phyloP scores from a whole-genome alignment of 2,113 vertebrate genomes.

The Lates calcarifer region DNA sequence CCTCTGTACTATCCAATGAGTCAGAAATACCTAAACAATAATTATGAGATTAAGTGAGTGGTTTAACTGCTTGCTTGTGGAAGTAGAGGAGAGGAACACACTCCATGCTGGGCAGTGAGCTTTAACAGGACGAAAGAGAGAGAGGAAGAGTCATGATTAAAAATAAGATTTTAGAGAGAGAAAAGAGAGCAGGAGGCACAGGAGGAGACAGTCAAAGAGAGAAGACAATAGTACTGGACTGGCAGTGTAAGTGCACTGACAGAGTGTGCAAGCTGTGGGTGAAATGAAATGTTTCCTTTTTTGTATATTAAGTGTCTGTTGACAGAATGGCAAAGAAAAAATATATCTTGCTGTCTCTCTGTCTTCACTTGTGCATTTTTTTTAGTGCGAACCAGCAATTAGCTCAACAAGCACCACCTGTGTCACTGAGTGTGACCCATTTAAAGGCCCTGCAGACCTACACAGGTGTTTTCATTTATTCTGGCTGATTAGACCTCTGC shows the following conservation, averaged over 20 bases:
- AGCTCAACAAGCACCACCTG: conserved; percentile 34
- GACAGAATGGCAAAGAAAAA: not conserved
- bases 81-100: conserved; percentile 11
- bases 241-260: conserved; percentile 25
- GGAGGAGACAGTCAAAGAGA: conserved; percentile 22
- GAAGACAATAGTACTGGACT: conserved; percentile 12
- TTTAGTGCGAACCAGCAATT: conserved; percentile 24
- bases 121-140: conserved; percentile 17
- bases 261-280: conserved; percentile 24
- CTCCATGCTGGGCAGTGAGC: not conserved
- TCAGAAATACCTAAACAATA: conserved; percentile 36
- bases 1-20: conserved; percentile 14
- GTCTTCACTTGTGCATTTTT: conserved; percentile 7
- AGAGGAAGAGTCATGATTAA: conserved; percentile 30
- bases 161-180: conserved; percentile 28
- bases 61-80: conserved; percentile 12
- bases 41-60: conserved; percentile 30
- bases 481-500: conserved; percentile 42
- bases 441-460: conserved; percentile 34
- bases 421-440: conserved; percentile 29
- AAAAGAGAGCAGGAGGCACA: conserved; percentile 22
- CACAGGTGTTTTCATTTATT: conserved; percentile 50
- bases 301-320: not conserved
- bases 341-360: not conserved
- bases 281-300: conserved; percentile 15